A percentile compares a stretch with the other conserved stretches of the same genome.
Conservation (phyloP, 2,113 vertebrate genomes). For the Syrmaticus mikado region DNA sequence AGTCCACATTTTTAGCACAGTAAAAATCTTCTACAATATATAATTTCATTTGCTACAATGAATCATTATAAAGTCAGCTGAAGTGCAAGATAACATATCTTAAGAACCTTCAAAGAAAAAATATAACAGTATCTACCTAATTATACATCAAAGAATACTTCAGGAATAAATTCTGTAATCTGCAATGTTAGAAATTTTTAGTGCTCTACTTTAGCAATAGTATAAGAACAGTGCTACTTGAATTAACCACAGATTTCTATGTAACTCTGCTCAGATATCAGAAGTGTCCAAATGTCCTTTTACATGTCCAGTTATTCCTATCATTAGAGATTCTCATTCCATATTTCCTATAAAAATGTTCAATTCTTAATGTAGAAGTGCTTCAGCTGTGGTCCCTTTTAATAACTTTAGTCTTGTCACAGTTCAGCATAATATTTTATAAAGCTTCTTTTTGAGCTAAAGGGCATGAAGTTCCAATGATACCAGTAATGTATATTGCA, state of each 20-base stretch:
- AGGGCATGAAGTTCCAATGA: constrained; percentile 52
- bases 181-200: constrained; percentile 43
- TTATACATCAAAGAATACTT: constrained; percentile 76
- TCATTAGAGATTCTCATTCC: constrained; percentile 35
- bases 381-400: constrained; percentile 20
- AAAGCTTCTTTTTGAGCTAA: constrained; percentile 55
- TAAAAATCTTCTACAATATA: constrained; percentile 14
- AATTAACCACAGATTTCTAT: constrained; percentile 56
- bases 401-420: constrained; percentile 28
- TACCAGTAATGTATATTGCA: constrained; percentile 11
- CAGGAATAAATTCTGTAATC: constrained; percentile 65
- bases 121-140: constrained; percentile 66
- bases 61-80: constrained; percentile 68
- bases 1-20: neutral
- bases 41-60: constrained; percentile 60
- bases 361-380: constrained; percentile 18
- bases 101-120: constrained; percentile 71
- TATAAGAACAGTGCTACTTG: constrained; percentile 45
- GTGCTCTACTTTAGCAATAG: constrained; percentile 44
- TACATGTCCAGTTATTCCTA: constrained; percentile 7
- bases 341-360: constrained; percentile 27
- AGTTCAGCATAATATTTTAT: constrained; percentile 39
- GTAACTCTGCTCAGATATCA: constrained; percentile 40
- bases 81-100: constrained; percentile 64
- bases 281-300: constrained; percentile 40